Evolutionary conservation across 2,113 vertebrate genomes (phyloP), one percentile per base, ranked within the genome.

Genomic region (Percopsis transmontana): DNA sequence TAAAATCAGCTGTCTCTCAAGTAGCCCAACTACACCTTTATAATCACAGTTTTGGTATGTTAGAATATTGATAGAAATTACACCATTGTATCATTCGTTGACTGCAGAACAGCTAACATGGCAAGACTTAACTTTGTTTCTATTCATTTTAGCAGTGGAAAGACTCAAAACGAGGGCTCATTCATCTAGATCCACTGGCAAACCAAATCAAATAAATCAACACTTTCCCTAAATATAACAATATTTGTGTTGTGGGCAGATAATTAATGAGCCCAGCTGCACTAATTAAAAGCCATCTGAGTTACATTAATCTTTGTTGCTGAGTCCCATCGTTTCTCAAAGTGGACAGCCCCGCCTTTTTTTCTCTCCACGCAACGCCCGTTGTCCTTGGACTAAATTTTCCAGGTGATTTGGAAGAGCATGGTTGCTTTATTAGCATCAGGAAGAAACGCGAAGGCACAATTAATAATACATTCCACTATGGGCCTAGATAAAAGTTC

Each of bases 211-310:
- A 97, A 98, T 99, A 97, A 98, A 97, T 98, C 96, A 99, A 94
- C 94, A 95, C 96, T 96, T 95, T 97, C 89, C 92, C 88, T 91
- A 96, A 97, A 98, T 96, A 96, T 97, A 97, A 98, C 95, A 98
- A 99, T 98, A 98, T 99, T 98, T 99, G 95, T 96, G 94, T 95
- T 95, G 93, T 89, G 90, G 76, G 93, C 81, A 89, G 92, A 95
- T 97, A 98, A 98, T 95, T 96, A 95, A 98, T 96, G 95, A 95
- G 93, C 92, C 91, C 95, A 95, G 96, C 96, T 97, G 93, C 91
- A 92, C 96, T 98, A 98, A 98, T 99, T 98, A 98, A 98, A 97
- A 95, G 94, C 95, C 94, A 96, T 95, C 95, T 95, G 95, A 97
- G 95, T 92, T 95, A 91, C 97, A 99, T 99, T 97, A 94, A 97